phyloP scores from a whole-genome alignment of 2,888 invertebrate genomes.

The Brachylomia viminalis region DNA sequence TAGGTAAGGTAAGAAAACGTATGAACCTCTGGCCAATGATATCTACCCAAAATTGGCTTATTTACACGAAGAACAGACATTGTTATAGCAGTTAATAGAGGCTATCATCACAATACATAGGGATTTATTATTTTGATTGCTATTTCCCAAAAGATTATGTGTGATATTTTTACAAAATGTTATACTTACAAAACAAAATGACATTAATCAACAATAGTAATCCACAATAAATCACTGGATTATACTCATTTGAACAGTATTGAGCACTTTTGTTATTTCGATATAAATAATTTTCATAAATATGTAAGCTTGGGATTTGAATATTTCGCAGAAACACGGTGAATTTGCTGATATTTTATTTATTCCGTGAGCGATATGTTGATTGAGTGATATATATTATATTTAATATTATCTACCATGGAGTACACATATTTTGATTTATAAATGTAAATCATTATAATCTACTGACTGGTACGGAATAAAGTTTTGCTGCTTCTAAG shows the following conservation, averaged over 20 bases:
- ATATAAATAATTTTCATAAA: slow-evolving; percentile 59
- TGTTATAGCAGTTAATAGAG: slow-evolving; percentile 3
- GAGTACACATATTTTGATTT: slow-evolving; percentile 13
- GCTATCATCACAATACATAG: neutral
- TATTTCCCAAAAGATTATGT: slow-evolving; percentile 26
- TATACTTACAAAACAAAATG: slow-evolving; percentile 37
- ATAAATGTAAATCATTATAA: neutral
- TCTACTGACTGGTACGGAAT: neutral
- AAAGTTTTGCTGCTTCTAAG: neutral
- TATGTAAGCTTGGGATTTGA: slow-evolving; percentile 55
- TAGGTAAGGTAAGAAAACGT: neutral
- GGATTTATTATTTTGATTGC: slow-evolving; percentile 13
- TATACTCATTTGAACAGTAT: slow-evolving; percentile 64
- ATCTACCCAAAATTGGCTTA: neutral
- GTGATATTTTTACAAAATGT: slow-evolving; percentile 36
- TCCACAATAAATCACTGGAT: slow-evolving; percentile 66
- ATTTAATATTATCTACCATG: slow-evolving; percentile 31
- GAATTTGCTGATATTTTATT: slow-evolving; percentile 43
- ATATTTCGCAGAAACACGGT: slow-evolving; percentile 36
- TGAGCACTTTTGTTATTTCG: slow-evolving; percentile 52
- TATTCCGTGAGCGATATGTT: slow-evolving; percentile 43
- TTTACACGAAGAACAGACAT: neutral
- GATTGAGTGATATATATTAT: slow-evolving; percentile 25
- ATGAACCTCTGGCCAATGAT: neutral
- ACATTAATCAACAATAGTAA: slow-evolving; percentile 65